Percentiles rank a stretch among this genome's conserved stretches.
Evolutionary conservation across 2,888 invertebrate species (phyloP).

Genomic region (Stenotaenia linearis): DNA sequence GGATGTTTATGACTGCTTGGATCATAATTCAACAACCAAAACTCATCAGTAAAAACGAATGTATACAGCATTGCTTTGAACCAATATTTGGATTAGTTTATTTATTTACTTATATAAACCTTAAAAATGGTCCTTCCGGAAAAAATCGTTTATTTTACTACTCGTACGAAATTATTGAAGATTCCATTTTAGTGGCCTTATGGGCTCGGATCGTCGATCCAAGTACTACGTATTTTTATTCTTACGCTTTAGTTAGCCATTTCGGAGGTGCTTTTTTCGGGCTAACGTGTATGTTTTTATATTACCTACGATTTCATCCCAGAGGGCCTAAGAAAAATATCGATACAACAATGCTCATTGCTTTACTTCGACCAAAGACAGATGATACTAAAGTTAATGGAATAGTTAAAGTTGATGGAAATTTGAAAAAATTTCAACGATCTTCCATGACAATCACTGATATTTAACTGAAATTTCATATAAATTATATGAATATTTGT

Average conservation of each 20-base stretch:
- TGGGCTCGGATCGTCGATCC: slow-evolving; percentile 41
- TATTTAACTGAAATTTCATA: no score
- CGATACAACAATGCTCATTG: background rate
- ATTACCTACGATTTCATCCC: slow-evolving; percentile 45
- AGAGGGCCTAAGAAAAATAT: background rate
- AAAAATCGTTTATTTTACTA: slow-evolving; percentile 46
- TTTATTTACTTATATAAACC: slow-evolving; percentile 44
- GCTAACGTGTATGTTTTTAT: slow-evolving; percentile 42
- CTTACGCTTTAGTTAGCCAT: slow-evolving; percentile 44
- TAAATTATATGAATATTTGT: no score
- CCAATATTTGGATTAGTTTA: slow-evolving; percentile 46
- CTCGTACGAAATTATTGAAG: slow-evolving; percentile 44
- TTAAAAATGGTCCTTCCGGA: slow-evolving; percentile 42
- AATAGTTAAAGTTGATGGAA: background rate
- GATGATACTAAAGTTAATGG: background rate
- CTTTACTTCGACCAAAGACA: background rate
- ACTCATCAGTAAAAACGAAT: slow-evolving; percentile 59
- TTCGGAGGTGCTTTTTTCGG: slow-evolving; percentile 41
- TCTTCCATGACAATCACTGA: background rate
- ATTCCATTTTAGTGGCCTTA: slow-evolving; percentile 42
- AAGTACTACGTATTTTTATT: slow-evolving; percentile 44
- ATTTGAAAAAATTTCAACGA: background rate
- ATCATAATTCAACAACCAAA: slow-evolving; percentile 61
- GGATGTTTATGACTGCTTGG: slow-evolving; percentile 68
- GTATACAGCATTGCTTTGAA: slow-evolving; percentile 52